phyloP scores from a whole-genome alignment of 2,797 vertebrate genomes.

The Enteromius radiatus region DNA sequence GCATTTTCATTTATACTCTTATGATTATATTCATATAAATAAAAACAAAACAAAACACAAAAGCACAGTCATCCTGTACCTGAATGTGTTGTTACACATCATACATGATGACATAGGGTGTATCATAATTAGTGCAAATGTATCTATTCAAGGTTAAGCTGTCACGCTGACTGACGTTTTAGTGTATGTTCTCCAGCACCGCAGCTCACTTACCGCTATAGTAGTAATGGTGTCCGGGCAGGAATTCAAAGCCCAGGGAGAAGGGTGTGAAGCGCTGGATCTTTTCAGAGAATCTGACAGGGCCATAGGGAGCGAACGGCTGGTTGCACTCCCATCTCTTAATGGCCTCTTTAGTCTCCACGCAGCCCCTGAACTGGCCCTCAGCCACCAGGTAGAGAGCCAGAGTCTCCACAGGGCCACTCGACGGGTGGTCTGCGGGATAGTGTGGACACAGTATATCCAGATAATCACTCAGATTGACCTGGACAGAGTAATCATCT shows the following conservation, averaged over 20 bases:
- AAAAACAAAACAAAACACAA: background rate
- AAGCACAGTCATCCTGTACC: background rate
- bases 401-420: conserved; percentile 68
- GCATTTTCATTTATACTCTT: background rate
- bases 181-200: conserved; percentile 7
- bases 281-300: conserved; percentile 91
- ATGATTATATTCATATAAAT: conserved; percentile 3
- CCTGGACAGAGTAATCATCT: conserved; percentile 83
- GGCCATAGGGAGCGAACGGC: conserved; percentile 81
- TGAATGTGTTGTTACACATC: background rate
- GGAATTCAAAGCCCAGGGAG: conserved; percentile 90
- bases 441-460: conserved; percentile 94
- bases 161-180: background rate
- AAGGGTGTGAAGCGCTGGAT: conserved; percentile 94
- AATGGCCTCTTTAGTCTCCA: conserved; percentile 79
- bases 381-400: conserved; percentile 79
- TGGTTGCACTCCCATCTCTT: conserved; percentile 92
- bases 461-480: conserved; percentile 91
- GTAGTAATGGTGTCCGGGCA: conserved; percentile 89
- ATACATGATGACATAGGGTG: background rate
- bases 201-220: conserved; percentile 84
- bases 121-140: background rate
- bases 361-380: conserved; percentile 82
- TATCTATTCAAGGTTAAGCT: background rate
- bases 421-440: conserved; percentile 59